phyloP scores from a whole-genome alignment of 2,113 vertebrate species.

The Ophiodon elongatus region DNA sequence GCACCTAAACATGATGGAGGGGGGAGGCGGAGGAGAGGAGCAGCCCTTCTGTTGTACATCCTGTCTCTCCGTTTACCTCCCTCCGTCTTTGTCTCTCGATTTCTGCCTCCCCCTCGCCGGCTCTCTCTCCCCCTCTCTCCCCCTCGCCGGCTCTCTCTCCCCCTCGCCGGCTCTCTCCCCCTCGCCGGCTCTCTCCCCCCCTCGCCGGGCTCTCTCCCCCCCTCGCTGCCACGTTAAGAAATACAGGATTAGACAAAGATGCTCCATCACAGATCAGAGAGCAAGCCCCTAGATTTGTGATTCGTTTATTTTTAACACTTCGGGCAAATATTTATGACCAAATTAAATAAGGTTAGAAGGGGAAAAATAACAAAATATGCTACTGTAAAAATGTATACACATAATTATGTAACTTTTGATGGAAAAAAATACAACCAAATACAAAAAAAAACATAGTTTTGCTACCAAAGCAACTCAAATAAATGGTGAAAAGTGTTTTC shows the following conservation, averaged over 20 bases:
- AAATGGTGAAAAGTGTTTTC: neutral
- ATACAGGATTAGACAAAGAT: constrained; percentile 24
- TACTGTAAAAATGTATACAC: too few species aligned
- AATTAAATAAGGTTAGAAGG: neutral
- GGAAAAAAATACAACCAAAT: too few species aligned
- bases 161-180: neutral
- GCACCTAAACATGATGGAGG: constrained; percentile 74
- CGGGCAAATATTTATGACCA: neutral
- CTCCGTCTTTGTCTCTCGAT: constrained; percentile 40
- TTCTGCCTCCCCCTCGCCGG: neutral
- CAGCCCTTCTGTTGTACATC: constrained; percentile 38
- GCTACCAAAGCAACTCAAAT: too few species aligned
- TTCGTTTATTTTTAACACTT: neutral
- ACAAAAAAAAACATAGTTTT: too few species aligned
- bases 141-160: neutral
- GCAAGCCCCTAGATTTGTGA: neutral
- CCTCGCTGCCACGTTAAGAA: constrained; percentile 12
- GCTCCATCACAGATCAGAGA: neutral
- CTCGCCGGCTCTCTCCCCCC: neutral
- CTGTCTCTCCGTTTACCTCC: constrained; percentile 52
- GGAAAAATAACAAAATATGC: neutral
- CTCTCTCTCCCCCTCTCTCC: neutral
- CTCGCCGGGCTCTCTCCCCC: neutral
- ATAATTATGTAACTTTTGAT: neutral
- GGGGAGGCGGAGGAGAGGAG: constrained; percentile 36